Base-by-base conservation (phyloP, 92 coral and sea anemone genomes). In the Bergia sp. region DNA sequence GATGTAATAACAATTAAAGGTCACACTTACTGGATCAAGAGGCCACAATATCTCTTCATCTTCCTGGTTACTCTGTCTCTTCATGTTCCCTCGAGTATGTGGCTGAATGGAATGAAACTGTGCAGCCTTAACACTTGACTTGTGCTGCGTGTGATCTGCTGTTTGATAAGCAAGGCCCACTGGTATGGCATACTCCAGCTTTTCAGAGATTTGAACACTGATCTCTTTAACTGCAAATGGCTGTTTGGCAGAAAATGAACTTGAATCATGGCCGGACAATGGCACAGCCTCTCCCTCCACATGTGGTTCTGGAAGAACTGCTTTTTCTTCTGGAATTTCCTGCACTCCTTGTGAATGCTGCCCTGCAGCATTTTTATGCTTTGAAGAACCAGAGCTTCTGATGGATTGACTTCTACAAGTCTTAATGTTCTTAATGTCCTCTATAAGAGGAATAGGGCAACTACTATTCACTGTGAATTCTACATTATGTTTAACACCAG, bases 161-260 rank as follows among this genome's bases (percentile, higher is more conserved):
- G 75, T 82, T 82, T 82, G 86, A n/a, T 23, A 61, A 5, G 86
- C 75, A 4, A 82, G 55, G 39, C 86, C 86, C 86, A 82, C 38
- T 64, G 77, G 86, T 7, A 65, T 13, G 0, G 21, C 40, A 20
- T 65, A 16, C 42, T 82, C 86, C 47, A 65, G 37, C 49, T 82
- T 82, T 47, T 82, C 86, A 8, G 76, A 64, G 9, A 0, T 16
- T 67, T 37, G 39, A 1, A 82, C 15, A 18, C 29, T n/a, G 7
- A 66, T 36, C 20, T 82, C 76, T 82, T 13, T 82, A 9, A 12
- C 86, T 82, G 86, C 8, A 66, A 82, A 15, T 65, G 77, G 86
- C 72, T 40, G 75, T 43, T 82, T 82, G n/a, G n/a, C 50, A 40
- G 41, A 41, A 39, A 41, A 18, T 1, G 79, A 40, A 76, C 79